phyloP scores from a whole-genome alignment of 2,797 vertebrate species.

The Spizella passerina region DNA sequence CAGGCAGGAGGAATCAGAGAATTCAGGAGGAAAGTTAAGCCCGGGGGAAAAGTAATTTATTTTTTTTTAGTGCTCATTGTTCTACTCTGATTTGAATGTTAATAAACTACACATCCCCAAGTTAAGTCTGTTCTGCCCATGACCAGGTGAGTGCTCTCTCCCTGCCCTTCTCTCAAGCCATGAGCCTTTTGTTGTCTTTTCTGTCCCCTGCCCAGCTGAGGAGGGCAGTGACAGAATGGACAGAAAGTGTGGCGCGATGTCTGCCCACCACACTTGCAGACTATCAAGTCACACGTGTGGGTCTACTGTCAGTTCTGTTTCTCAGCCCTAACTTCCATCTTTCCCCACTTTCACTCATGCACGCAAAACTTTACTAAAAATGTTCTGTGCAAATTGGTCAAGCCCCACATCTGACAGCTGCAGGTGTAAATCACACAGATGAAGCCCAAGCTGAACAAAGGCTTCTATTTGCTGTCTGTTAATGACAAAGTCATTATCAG shows the following conservation, averaged over 20 bases:
- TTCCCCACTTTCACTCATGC: neutral
- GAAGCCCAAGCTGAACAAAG: neutral
- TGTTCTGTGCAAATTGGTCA: neutral
- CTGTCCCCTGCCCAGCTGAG: neutral
- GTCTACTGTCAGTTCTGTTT: accelerated
- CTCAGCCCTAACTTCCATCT: neutral
- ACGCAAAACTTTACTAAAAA: neutral
- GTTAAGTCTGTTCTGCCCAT: neutral
- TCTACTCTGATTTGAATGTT: neutral
- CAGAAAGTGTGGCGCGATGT: no score
- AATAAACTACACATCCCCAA: neutral
- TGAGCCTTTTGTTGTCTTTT: neutral
- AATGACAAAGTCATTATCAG: neutral
- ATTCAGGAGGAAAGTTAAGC: neutral
- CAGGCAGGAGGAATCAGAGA: neutral
- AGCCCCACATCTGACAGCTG: neutral
- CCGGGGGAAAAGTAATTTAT: accelerated
- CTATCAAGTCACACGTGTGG: neutral
- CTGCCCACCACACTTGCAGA: neutral
- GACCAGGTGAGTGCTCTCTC: neutral
- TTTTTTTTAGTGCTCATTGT: neutral
- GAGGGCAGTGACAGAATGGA: neutral
- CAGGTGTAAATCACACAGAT: neutral
- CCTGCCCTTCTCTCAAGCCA: neutral
- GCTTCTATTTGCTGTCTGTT: neutral